These are phyloP conservation scores for Trogon surrucura DNA, from an alignment of 2,113 vertebrate genomes.

Conservation along the genomic window DNA sequence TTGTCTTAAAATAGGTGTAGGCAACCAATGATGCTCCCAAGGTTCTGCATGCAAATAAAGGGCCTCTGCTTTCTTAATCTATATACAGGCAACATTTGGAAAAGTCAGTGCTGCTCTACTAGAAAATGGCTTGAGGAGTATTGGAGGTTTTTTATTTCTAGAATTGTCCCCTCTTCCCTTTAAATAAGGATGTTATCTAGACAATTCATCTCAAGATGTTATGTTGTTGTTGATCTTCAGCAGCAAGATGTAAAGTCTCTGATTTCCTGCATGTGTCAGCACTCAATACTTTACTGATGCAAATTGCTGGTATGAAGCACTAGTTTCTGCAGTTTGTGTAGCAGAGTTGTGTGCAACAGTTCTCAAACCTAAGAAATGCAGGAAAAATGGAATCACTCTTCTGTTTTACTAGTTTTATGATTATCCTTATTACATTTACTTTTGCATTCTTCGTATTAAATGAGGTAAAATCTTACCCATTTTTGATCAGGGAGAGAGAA, in stretches of 20 bases:
- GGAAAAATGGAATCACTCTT: neutral
- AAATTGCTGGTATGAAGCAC: neutral
- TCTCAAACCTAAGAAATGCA: neutral
- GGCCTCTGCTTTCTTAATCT: neutral
- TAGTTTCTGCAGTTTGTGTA: neutral
- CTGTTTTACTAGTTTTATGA: neutral
- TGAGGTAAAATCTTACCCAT: neutral
- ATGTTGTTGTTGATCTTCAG: neutral
- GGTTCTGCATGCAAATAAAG: neutral
- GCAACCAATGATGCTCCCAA: neutral
- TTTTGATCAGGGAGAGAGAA: slow-evolving; percentile 12
- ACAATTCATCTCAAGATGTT: neutral
- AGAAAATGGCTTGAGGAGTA: neutral
- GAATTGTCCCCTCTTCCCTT: neutral
- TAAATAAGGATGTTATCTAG: neutral
- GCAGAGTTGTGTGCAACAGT: neutral
- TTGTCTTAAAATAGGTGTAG: neutral
- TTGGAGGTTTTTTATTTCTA: neutral
- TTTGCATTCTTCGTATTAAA: neutral
- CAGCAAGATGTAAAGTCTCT: neutral
- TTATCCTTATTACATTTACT: neutral
- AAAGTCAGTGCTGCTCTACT: neutral
- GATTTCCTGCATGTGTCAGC: neutral
- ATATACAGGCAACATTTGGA: neutral
- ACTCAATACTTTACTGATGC: neutral